Percentiles rank a stretch among this genome's conserved stretches.
These are phyloP conservation scores for Pterocles gutturalis DNA, from an alignment of 2,113 vertebrate species.

Conservation along the genomic window DNA sequence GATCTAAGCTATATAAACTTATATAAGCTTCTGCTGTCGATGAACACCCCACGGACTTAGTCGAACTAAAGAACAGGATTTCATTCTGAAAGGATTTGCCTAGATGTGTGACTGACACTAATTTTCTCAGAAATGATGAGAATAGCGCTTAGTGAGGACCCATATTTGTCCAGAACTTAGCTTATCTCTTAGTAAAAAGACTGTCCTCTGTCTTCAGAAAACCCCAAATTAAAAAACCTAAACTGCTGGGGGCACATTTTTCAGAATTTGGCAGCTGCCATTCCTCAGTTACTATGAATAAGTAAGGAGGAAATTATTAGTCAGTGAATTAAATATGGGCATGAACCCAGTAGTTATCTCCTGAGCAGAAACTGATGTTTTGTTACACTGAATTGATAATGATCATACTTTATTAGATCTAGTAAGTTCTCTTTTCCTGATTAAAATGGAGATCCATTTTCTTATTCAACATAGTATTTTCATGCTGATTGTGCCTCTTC, in stretches of 20 bases:
- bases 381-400: not conserved
- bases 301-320: constrained; percentile 39
- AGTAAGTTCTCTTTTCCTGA: not conserved
- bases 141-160: not conserved
- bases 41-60: not conserved
- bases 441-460: constrained; percentile 38
- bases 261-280: not conserved
- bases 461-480: constrained; percentile 10
- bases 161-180: not conserved
- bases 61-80: not conserved
- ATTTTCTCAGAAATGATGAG: not conserved
- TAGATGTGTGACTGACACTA: not conserved
- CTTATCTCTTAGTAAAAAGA: not conserved
- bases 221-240: not conserved
- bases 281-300: constrained; percentile 18
- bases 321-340: constrained; percentile 7
- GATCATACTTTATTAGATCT: not conserved
- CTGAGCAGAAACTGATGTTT: not conserved
- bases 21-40: not conserved
- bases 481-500: not conserved
- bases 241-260: not conserved
- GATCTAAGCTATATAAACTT: not conserved
- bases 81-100: not conserved
- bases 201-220: not conserved
- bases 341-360: not conserved